phyloP scores from a whole-genome alignment of 1,140 invertebrate species.

The Oncopodura yosiiana region DNA sequence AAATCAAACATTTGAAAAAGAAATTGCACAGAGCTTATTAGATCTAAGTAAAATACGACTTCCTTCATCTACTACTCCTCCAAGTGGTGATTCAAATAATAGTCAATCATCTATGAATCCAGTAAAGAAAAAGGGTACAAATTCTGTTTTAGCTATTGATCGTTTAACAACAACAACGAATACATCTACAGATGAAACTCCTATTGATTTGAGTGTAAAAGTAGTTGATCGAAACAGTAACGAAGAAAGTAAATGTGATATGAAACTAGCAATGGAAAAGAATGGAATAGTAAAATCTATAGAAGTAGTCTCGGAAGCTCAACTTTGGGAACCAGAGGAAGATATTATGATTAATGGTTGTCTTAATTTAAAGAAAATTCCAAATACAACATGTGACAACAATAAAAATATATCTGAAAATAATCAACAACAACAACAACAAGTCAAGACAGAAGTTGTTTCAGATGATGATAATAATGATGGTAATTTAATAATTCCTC shows the following conservation, averaged over 20 bases:
- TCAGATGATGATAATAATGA: too few relatives aligned
- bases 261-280: conserved; percentile 8
- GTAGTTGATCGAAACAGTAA: background rate
- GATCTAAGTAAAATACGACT: conserved; percentile 46
- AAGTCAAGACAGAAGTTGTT: too few relatives aligned
- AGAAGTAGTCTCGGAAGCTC: conserved; percentile 28
- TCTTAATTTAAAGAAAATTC: conserved; percentile 28
- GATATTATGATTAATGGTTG: conserved; percentile 18
- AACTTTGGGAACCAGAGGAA: conserved; percentile 27
- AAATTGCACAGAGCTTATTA: conserved; percentile 74
- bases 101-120: background rate
- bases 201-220: conserved; percentile 31
- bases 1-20: conserved; percentile 63
- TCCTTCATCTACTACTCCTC: background rate
- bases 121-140: background rate
- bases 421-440: too few relatives aligned
- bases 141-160: background rate
- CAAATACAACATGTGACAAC: conserved; percentile 15
- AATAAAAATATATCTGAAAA: too few relatives aligned
- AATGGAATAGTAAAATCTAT: conserved; percentile 20
- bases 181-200: conserved; percentile 11
- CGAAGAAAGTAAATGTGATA: conserved; percentile 4
- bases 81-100: background rate
- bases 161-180: background rate
- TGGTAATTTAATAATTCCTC: background rate